Percentiles rank a stretch among this genome's conserved stretches.
Evolutionary conservation across 2,797 vertebrate genomes (phyloP).

Genomic region (Ctenopoma kingsleyae): DNA sequence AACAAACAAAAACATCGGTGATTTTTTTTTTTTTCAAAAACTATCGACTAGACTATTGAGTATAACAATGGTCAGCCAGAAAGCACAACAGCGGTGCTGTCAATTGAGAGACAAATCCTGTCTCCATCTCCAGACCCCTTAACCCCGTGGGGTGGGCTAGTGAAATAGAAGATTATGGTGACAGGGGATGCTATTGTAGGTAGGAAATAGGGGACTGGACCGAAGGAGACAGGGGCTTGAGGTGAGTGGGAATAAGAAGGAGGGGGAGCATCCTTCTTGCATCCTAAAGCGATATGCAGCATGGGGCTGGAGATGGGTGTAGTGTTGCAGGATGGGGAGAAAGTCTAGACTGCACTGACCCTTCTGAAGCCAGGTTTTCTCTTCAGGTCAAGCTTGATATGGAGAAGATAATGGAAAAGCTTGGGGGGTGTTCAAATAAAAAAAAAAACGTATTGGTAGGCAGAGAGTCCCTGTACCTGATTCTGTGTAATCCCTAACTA

Average conservation of each 20-base stretch:
- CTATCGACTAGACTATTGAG: conserved; percentile 14
- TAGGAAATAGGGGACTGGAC: conserved; percentile 76
- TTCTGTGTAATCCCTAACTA: conserved; percentile 82
- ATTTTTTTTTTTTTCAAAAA: conserved; percentile 34
- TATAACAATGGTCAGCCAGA: conserved; percentile 66
- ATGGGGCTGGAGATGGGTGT: conserved; percentile 74
- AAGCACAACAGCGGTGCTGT: conserved; percentile 74
- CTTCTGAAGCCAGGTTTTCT: conserved; percentile 88
- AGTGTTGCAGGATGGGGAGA: conserved; percentile 75
- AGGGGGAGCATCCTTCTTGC: conserved; percentile 47
- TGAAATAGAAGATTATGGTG: conserved; percentile 87
- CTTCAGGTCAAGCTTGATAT: conserved; percentile 86
- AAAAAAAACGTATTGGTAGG: conserved; percentile 87
- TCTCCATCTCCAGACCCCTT: conserved; percentile 79
- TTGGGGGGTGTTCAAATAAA: conserved; percentile 89
- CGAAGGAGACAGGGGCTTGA: conserved; percentile 62
- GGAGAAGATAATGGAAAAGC: conserved; percentile 93
- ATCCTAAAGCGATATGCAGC: conserved; percentile 76
- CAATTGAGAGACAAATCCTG: conserved; percentile 79
- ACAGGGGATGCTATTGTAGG: conserved; percentile 78
- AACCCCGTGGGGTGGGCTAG: conserved; percentile 83
- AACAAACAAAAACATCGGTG: not conserved
- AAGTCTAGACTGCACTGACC: conserved; percentile 90
- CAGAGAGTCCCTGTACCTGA: conserved; percentile 78
- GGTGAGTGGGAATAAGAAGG: conserved; percentile 64